Evolutionary conservation across 2,113 vertebrate species (phyloP).

Genomic region (Sialia sialis): DNA sequence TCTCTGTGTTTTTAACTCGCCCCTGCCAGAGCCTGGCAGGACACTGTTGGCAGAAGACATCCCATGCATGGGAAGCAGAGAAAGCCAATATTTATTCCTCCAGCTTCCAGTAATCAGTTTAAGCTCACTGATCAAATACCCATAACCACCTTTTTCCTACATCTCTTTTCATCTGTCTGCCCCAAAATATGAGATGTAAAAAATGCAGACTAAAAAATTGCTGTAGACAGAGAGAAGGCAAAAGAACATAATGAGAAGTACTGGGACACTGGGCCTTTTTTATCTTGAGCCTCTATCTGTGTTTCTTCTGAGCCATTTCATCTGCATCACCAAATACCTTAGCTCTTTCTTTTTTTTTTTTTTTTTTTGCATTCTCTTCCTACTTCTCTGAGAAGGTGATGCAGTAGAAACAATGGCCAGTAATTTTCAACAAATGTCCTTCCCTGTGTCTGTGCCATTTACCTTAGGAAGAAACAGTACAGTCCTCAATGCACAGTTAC

Average conservation of each 20-base stretch:
- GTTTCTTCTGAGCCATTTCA: neutral
- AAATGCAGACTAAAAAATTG: neutral
- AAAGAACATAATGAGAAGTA: neutral
- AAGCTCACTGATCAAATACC: neutral
- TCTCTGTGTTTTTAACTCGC: neutral
- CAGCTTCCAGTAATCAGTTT: neutral
- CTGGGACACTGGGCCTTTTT: neutral
- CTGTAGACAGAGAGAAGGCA: neutral
- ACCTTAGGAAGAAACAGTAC: neutral
- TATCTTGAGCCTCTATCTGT: neutral
- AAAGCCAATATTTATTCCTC: neutral
- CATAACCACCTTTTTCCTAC: neutral
- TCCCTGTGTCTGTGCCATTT: neutral
- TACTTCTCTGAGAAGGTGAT: neutral
- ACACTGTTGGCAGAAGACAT: neutral
- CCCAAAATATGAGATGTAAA: neutral
- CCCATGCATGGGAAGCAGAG: neutral
- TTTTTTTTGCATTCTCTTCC: rapidly evolving
- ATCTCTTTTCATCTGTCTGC: neutral
- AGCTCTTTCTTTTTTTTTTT: neutral
- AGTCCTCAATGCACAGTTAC: neutral
- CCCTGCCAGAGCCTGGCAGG: neutral
- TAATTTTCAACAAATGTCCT: neutral
- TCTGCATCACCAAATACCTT: neutral
- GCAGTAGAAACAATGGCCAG: neutral